Base-by-base conservation (phyloP, 2,888 invertebrate genomes). In the Idaea aversata region DNA sequence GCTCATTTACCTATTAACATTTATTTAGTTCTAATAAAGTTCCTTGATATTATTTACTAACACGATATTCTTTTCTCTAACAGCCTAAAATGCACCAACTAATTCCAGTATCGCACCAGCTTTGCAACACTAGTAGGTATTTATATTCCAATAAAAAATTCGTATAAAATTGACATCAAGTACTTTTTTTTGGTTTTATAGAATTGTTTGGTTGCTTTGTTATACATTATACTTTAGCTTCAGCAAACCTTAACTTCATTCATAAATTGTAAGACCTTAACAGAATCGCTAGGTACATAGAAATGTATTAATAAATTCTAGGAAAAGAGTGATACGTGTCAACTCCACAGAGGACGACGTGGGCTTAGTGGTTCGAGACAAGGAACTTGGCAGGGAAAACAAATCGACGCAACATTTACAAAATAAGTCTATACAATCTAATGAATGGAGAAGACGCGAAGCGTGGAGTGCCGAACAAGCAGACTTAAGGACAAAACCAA, bases 381-480 rank as follows among this genome's bases (percentile, higher is more conserved):
- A 95, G 87, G 95, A 95, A 91, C 93, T 94, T 88, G 94, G 94
- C 84, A 95, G 94, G 89, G 95, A 96, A 93, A 96, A 95, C 93
- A 96, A 96, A 94, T 95, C 95, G 85, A 95, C 95, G 86, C 96
- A 96, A 94, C 95, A 91, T 88, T 79, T 89, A 88, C 91, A 96
- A 93, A 96, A 95, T 93, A 96, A 96, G 90, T 95, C 96, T 78
- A 94, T 96, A 85, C 96, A 96, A 94, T 95, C 95, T 77, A 95
- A 95, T 71, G 96, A 96, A 84, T 96, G 96, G 96, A 95, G 95
- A 80, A 93, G 95, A 83, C 94, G 96, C 82, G 97, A 97, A 93
- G 97, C 97, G 38, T 97, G 97, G 97, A 97, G 97, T 79, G 97
- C 97, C 59, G 97, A 97, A 85, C 95, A 94, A 80, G 88, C 93